Evolutionary conservation across 2,888 invertebrate genomes (phyloP), one percentile per base, ranked within the genome.

Genomic region (Netelia virgata): DNA sequence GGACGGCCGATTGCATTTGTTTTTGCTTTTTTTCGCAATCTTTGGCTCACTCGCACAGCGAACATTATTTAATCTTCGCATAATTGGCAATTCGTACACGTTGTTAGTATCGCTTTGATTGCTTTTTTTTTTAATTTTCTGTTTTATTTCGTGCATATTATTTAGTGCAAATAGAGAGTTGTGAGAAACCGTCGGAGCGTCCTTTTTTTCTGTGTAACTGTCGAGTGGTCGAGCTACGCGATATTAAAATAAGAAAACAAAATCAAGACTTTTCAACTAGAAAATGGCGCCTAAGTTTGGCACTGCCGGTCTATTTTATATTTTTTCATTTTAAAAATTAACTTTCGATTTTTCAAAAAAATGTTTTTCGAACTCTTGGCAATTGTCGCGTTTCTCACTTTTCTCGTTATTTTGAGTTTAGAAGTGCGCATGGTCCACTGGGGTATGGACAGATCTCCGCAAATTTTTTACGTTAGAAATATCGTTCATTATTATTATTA

Each of bases 91-190:
- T 83, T 82, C 83, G 84, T 81, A 84, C 80, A 81, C 84, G 84
- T 77, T 84, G 80, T 84, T 84, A 84, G 84, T 84, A 84, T 81
- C 73, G 84, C 84, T 75, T 72, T 74, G 36, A 36, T 77, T 74
- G 36, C 1, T 77, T 66, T 57, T 18, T 57, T 18, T 57, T 57
- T 18, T 57, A 9, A 36, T 75, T 75, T 14, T 64, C 70, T 61
- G 57, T 74, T 72, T 50, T 72, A 5, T 63, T 47, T 82, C 84
- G 84, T 84, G 84, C 84, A 77, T 81, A 84, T 84, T 84, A 84
- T 79, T 81, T 20, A 73, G 76, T 76, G 84, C 84, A 76, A 69
- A 63, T 69, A 63, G 59, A 75, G 64, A 73, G 61, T 69, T 77
- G 73, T 63, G 76, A 76, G 72, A 80, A 77, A 61, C 20, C 41